Evolutionary conservation across 2,113 vertebrate genomes (phyloP), one percentile per base, ranked within the genome.

Genomic region (Rhizomys pruinosus): DNA sequence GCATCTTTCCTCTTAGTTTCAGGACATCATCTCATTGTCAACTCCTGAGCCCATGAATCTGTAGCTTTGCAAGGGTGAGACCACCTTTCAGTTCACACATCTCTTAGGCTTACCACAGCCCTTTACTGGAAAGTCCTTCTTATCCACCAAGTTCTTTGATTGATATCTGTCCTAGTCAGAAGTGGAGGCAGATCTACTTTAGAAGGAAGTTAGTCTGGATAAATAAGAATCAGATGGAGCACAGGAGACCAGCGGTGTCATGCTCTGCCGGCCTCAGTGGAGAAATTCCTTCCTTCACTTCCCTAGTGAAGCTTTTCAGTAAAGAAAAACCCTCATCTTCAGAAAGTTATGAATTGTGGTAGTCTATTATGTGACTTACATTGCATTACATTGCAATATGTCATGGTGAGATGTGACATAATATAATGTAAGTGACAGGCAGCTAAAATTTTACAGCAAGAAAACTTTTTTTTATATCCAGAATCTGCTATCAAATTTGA

Each of bases 371-470:
- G 66, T 95, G 93, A 97, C 89, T 97, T 96, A 77, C 89, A 93
- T 93, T 95, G 88, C 59, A 82, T 82, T 97, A 85, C 68, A 72
- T 85, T 86, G 57, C 69, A 76, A 93, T 97, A 85, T 95, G 91
- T 94, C 95, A 95, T 61, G 69, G 66, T 81, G 90, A 94, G 89
- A 76, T 84, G 77, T 90, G 96, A 84, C 80, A 97, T 91, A 94
- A 91, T 95, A 0, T 91, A 94, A 92, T 92, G 37, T 76, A 94
- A 97, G 96, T 97, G 97, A 98, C 91, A 96, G 84, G 84, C 94
- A 97, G 93, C 93, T 97, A 97, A 94, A 97, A 94, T 98, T 98
- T 97, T 96, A 97, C n/a, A 95, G 91, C 64, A 93, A 61, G 92
- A 94, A 97, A 97, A 52, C 34, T 90, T 97, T 96, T 95, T 93